Percentiles rank a stretch among this genome's conserved stretches.
Conservation (phyloP, 1,140 invertebrate species). For the Diachasma alloeum region DNA sequence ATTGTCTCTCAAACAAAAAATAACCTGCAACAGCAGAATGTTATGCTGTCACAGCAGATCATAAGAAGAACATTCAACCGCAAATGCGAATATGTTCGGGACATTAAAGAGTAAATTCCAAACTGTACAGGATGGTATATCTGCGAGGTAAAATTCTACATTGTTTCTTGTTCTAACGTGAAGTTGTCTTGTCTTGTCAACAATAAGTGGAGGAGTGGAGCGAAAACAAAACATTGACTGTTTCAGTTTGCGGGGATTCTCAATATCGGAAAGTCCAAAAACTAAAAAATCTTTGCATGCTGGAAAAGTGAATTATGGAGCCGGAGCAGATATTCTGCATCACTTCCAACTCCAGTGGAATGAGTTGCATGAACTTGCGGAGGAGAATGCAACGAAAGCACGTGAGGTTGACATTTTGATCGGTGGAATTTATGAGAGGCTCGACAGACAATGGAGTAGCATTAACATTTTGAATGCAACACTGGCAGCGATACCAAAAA, state of each 20-base stretch:
- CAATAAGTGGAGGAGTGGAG: not conserved
- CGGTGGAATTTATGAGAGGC: slow-evolving; percentile 64
- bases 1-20: too few relatives aligned
- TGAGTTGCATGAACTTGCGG: slow-evolving; percentile 70
- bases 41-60: too few relatives aligned
- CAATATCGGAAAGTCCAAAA: slow-evolving; percentile 48
- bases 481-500: slow-evolving; percentile 68
- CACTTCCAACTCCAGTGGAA: slow-evolving; percentile 74
- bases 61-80: not conserved
- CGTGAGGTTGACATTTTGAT: slow-evolving; percentile 69
- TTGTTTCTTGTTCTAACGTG: not conserved
- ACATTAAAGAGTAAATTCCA: slow-evolving; percentile 63
- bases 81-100: slow-evolving; percentile 59
- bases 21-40: too few relatives aligned
- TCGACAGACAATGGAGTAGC: slow-evolving; percentile 66
- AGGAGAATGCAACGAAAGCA: slow-evolving; percentile 70
- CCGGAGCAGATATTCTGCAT: slow-evolving; percentile 68
- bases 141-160: slow-evolving; percentile 56
- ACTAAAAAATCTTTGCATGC: slow-evolving; percentile 43
- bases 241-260: slow-evolving; percentile 57
- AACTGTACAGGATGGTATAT: slow-evolving; percentile 65
- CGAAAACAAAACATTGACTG: not conserved
- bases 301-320: slow-evolving; percentile 65
- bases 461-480: slow-evolving; percentile 66
- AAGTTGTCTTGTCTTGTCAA: not conserved